Conservation (phyloP, 2,888 invertebrate genomes). For the Rhingia rostrata region DNA sequence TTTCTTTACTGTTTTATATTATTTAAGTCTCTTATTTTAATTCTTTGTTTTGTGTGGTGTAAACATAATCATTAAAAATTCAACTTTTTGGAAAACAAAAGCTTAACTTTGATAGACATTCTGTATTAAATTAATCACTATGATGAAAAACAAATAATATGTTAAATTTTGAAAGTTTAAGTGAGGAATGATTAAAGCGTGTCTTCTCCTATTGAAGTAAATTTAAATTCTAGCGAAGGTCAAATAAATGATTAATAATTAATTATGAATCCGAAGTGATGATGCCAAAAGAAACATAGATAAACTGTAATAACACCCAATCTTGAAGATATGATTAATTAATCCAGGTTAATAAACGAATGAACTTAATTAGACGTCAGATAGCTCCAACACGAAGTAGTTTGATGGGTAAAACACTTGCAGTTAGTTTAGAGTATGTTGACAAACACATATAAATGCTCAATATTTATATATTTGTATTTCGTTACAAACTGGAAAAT, state of each 20-base stretch:
- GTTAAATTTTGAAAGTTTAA: constrained; percentile 26
- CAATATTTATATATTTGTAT: too few relatives aligned
- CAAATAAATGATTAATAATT: constrained; percentile 30
- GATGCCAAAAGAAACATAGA: neutral
- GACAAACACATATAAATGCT: too few relatives aligned
- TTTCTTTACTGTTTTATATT: too few relatives aligned
- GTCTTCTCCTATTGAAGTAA: constrained; percentile 16
- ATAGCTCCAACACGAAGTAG: too few relatives aligned
- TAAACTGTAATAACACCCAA: neutral
- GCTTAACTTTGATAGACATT: constrained; percentile 12
- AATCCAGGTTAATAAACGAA: neutral
- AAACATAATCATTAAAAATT: constrained; percentile 15
- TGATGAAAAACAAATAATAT: constrained; percentile 34
- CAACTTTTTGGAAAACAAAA: neutral
- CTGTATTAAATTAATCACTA: constrained; percentile 30
- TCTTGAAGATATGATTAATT: neutral
- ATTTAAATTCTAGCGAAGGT: constrained; percentile 21
- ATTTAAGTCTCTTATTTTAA: too few relatives aligned
- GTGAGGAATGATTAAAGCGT: constrained; percentile 15
- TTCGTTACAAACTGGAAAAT: too few relatives aligned
- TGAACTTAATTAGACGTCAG: neutral
- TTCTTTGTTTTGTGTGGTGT: too few relatives aligned
- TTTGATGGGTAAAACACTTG: too few relatives aligned
- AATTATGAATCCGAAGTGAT: constrained; percentile 10
- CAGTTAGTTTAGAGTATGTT: too few relatives aligned